A percentile compares a stretch with the other conserved stretches of the same genome.
Evolutionary conservation across 2,113 vertebrate genomes (phyloP).

Genomic region (Glaucidium brasilianum): DNA sequence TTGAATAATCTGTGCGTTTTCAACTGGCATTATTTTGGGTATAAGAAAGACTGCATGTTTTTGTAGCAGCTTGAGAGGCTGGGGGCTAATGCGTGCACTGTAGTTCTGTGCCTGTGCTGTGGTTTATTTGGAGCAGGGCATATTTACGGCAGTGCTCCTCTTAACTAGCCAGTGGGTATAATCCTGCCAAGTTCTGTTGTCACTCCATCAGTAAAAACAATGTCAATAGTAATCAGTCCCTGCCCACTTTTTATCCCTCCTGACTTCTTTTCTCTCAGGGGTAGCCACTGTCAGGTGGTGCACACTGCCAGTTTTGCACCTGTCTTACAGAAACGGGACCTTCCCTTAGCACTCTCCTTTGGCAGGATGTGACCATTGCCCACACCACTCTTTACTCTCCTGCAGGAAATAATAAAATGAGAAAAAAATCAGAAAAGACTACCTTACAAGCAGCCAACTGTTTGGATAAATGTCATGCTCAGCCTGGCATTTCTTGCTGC

Average conservation of each 20-base stretch:
- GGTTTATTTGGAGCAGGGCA: background rate
- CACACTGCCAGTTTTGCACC: background rate
- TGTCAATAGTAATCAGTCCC: background rate
- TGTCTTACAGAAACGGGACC: background rate
- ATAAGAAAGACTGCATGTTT: background rate
- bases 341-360: background rate
- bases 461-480: slow-evolving; percentile 14
- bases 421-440: background rate
- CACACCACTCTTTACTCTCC: background rate
- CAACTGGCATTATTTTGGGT: background rate
- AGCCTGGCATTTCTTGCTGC: slow-evolving; percentile 21
- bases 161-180: slow-evolving; percentile 4
- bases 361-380: background rate
- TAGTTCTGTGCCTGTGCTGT: background rate
- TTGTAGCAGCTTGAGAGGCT: background rate
- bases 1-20: background rate
- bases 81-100: background rate
- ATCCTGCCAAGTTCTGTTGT: slow-evolving; percentile 19
- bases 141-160: background rate
- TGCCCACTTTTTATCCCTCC: background rate
- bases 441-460: background rate
- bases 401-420: background rate
- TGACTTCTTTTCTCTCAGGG: background rate
- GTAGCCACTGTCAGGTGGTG: background rate
- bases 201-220: background rate